phyloP scores from a whole-genome alignment of 92 coral and sea anemone genomes.

The Phenganax stokvisi region DNA sequence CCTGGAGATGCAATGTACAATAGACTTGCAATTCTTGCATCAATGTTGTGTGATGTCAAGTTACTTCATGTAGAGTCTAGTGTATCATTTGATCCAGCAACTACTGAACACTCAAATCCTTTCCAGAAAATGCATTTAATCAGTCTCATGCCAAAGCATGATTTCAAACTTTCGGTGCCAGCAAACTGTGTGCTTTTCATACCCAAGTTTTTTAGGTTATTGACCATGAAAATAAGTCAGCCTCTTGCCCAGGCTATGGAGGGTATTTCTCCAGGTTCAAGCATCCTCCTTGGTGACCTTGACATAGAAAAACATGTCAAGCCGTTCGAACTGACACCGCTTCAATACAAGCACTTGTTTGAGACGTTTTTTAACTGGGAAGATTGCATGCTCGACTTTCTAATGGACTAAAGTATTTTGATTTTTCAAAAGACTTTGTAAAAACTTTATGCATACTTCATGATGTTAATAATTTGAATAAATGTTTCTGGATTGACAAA shows the following conservation, averaged over 20 bases:
- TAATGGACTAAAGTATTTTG: conserved; percentile 19
- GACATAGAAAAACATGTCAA: conserved; percentile 50
- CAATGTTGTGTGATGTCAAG: conserved; percentile 68
- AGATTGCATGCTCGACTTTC: conserved; percentile 64
- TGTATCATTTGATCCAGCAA: conserved; percentile 64
- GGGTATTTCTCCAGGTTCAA: conserved; percentile 79
- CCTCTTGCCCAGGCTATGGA: conserved; percentile 65
- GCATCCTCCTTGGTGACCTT: conserved; percentile 55
- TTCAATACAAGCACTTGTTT: conserved; percentile 59
- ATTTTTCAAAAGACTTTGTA: no score
- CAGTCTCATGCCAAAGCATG: conserved; percentile 69
- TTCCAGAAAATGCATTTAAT: conserved; percentile 57
- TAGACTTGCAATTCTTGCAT: conserved; percentile 71
- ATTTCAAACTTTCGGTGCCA: conserved; percentile 48
- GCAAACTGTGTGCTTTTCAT: conserved; percentile 57
- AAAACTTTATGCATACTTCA: no score
- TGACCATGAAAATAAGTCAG: conserved; percentile 71
- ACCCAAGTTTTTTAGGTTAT: conserved; percentile 71
- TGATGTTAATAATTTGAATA: no score
- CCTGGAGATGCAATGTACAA: conserved; percentile 75
- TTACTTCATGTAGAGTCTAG: conserved; percentile 67
- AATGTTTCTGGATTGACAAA: no score
- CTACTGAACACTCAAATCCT: conserved; percentile 45
- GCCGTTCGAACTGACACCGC: conserved; percentile 60
- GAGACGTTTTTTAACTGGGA: conserved; percentile 78